Evolutionary conservation across 2,113 vertebrate genomes (phyloP), one percentile per base, ranked within the genome.

Genomic region (Rhombomys opimus): DNA sequence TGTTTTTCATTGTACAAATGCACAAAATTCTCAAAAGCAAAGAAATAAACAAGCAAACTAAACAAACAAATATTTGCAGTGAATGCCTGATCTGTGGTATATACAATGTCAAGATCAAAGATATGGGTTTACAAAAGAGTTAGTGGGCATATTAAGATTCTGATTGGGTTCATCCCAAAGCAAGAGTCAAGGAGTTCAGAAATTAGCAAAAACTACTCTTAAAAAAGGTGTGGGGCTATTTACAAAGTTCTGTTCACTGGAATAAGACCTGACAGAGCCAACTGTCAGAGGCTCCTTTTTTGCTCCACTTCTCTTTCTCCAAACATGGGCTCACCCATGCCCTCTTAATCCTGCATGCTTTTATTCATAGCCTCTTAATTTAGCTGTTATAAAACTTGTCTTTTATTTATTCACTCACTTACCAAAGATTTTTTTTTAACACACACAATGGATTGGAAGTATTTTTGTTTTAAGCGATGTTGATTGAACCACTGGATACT

Each of bases 391-490:
- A 61, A 91, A 35, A 17, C 20, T 61, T 73, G 89, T 38, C 7
- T 50, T 57, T 63, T 68, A 97, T 91, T 89, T 61, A 67, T 52
- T 35, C 32, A 90, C 7, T 91, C n/a, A 70, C 20, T 86, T 18
- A 63, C 25, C 4, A 90, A 81, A 96, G 7, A 72, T 57, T 85
- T 88, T 52, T 91, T 91, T 46, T 88, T 68, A 94, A 52, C 12
- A 70, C 11, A 87, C 25, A 41, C 25, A 82, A 14, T n/a, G 7
- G 70, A 5, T 12, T 84, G 4, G 5, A 12, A 61, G 5, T 46
- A 10, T 77, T 67, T 76, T 81, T 20, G n/a, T 65, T 75, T 22
- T 25, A 35, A 14, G 0, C 22, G 2, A 78, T 78, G 5, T 38
- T 87, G 4, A 73, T 54, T 90, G 70, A 90, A 41, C 35, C 5